Conservation (phyloP, 2,797 vertebrate genomes). For the Phrynocephalus forsythii region DNA sequence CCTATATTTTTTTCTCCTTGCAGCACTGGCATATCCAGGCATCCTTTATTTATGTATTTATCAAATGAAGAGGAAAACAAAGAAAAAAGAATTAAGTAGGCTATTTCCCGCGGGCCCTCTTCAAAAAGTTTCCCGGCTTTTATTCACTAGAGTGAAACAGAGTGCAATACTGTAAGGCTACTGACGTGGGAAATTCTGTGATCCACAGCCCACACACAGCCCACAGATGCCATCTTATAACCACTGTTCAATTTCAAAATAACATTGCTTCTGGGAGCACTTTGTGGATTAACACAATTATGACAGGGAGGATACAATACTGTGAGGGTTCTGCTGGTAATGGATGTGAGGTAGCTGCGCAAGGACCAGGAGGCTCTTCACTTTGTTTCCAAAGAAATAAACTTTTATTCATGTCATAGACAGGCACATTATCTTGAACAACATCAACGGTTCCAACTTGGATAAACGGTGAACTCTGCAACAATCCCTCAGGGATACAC, state of each 20-base stretch:
- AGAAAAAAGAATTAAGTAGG: background rate
- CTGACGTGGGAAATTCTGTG: background rate
- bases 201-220: background rate
- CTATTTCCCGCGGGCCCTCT: background rate
- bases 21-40: background rate
- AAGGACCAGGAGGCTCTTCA: too few relatives aligned
- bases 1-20: too few relatives aligned
- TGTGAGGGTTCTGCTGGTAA: too few relatives aligned
- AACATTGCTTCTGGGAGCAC: background rate
- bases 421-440: too few relatives aligned
- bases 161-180: background rate
- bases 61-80: background rate
- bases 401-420: too few relatives aligned
- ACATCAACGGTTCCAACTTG: too few relatives aligned
- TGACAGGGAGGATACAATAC: background rate
- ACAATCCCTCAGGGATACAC: too few relatives aligned
- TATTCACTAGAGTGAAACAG: background rate
- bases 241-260: background rate
- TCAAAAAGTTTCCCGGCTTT: background rate
- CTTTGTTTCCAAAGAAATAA: too few relatives aligned
- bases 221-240: background rate
- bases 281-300: background rate
- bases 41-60: background rate
- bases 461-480: too few relatives aligned
- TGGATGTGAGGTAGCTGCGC: too few relatives aligned